Evolutionary conservation across 1,140 invertebrate species (phyloP).

Genomic region (Formica exsecta): DNA sequence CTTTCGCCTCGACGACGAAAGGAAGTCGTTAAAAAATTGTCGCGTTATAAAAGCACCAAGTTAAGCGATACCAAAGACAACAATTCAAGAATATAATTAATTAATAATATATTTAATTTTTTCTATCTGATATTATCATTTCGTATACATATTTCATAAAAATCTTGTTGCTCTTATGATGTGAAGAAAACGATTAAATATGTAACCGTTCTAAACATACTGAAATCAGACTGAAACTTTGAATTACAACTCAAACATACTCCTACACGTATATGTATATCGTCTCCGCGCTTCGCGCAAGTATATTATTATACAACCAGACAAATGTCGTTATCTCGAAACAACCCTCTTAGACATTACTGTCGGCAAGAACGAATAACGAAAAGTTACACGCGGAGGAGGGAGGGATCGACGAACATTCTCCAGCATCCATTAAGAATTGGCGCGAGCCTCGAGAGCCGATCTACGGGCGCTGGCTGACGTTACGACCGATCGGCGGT

Average conservation of each 20-base stretch:
- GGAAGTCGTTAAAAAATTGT: neutral
- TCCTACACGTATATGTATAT: neutral
- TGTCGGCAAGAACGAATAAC: slow-evolving; percentile 39
- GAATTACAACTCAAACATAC: too few species aligned
- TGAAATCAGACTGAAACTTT: neutral
- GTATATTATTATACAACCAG: slow-evolving; percentile 31
- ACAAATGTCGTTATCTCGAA: slow-evolving; percentile 23
- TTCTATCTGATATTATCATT: neutral
- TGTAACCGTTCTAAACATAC: neutral
- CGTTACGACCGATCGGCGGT: slow-evolving; percentile 65
- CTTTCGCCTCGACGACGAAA: neutral
- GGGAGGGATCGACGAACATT: neutral
- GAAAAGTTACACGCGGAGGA: neutral
- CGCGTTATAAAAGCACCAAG: neutral
- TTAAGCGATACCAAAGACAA: slow-evolving; percentile 17
- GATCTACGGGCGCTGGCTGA: slow-evolving; percentile 21
- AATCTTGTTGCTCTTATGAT: neutral
- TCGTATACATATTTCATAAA: neutral
- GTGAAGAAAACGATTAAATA: neutral
- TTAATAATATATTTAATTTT: neutral
- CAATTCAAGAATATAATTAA: neutral
- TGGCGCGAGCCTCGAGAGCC: slow-evolving; percentile 25
- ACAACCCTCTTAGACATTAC: slow-evolving; percentile 15
- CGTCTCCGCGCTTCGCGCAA: neutral
- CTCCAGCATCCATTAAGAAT: slow-evolving; percentile 63